Conservation (phyloP, 2,113 vertebrate species). For the Takifugu flavidus region DNA sequence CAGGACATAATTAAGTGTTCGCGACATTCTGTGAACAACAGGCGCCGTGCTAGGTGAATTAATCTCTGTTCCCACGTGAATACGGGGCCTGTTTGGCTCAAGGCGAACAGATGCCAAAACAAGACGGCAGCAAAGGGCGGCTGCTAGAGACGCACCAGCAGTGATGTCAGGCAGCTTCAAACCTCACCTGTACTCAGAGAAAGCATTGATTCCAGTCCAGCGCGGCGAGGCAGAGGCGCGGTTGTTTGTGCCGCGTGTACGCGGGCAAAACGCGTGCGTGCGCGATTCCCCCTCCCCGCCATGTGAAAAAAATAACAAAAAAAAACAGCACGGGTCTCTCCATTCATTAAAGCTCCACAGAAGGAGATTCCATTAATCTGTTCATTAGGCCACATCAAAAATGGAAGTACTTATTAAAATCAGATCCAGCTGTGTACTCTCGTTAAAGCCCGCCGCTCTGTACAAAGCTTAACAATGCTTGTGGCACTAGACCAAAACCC, state of each 20-base stretch:
- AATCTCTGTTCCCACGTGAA: constrained; percentile 67
- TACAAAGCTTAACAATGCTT: constrained; percentile 70
- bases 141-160: constrained; percentile 51
- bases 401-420: constrained; percentile 78
- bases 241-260: constrained; percentile 57
- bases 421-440: constrained; percentile 78
- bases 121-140: constrained; percentile 67
- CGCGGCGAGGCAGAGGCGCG: constrained; percentile 37
- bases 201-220: constrained; percentile 68
- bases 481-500: constrained; percentile 73
- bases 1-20: constrained; percentile 55
- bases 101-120: constrained; percentile 73
- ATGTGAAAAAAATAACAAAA: constrained; percentile 26
- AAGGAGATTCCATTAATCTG: constrained; percentile 80
- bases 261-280: constrained; percentile 33
- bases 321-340: constrained; percentile 56
- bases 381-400: constrained; percentile 80
- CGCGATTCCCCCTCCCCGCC: constrained; percentile 23
- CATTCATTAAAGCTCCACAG: constrained; percentile 75
- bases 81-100: constrained; percentile 59
- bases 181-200: constrained; percentile 71
- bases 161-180: constrained; percentile 76
- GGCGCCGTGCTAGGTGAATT: constrained; percentile 62
- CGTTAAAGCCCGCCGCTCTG: constrained; percentile 61
- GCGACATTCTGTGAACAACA: constrained; percentile 55